These are phyloP conservation scores for Thalassarche chlororhynchos DNA, from an alignment of 2,113 vertebrate species.

Conservation along the genomic window DNA sequence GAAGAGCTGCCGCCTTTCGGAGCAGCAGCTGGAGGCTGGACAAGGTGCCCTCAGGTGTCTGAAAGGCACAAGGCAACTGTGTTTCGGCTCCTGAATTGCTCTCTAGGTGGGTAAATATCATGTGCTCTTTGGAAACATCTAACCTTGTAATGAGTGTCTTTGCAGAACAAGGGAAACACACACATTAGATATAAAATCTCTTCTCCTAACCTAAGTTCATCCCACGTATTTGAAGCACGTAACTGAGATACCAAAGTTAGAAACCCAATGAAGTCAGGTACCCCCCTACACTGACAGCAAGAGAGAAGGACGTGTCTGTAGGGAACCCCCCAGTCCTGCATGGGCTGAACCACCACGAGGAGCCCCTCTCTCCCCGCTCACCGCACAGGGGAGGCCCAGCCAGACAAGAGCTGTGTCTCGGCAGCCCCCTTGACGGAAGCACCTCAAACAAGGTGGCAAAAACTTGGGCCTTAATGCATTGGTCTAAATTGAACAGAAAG, in stretches of 20 bases:
- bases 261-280: background rate
- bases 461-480: background rate
- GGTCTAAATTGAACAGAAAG: background rate
- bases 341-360: background rate
- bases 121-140: background rate
- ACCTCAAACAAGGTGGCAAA: background rate
- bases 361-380: background rate
- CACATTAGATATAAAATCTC: background rate
- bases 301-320: accelerated
- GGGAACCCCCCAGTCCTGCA: background rate
- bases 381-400: background rate
- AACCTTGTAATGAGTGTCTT: background rate
- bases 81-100: background rate
- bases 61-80: background rate
- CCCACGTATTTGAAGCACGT: background rate
- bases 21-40: background rate
- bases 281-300: accelerated
- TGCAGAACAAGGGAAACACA: background rate
- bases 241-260: background rate
- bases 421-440: background rate
- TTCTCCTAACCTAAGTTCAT: background rate
- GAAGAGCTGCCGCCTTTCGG: background rate
- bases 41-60: background rate
- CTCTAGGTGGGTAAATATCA: background rate
- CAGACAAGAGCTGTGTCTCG: background rate